Base-by-base conservation (phyloP, 2,113 vertebrate species). In the Okapia johnstoni region DNA sequence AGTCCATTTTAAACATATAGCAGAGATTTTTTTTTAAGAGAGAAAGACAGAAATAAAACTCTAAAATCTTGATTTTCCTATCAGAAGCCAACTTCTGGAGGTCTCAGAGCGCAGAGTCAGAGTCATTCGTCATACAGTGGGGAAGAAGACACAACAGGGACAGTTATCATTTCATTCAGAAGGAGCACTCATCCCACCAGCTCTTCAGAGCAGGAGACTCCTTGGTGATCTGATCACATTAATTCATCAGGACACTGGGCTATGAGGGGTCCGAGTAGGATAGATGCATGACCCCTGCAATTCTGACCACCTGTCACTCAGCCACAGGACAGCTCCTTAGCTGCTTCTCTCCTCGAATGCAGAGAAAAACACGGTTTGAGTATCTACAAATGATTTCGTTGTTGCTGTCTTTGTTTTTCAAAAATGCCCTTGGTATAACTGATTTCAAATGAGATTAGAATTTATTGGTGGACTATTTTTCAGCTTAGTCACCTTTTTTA, bases 361-460 rank as follows among this genome's bases (percentile, higher is more conserved):
- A 87, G 43, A 95, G 61, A 48, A 80, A 84, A 93, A 28, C 84
- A 48, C 86, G 50, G 55, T 43, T 46, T 84, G 57, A 16, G 2
- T 48, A 46, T 94, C 50, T 93, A 60, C 21, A 86, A 30, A 87
- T 43, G 7, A 6, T 43, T 60, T 25, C n/a, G 36, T 58, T 48
- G 11, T 33, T 17, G 86, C 66, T 23, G 12, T 25, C 14, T 54
- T 76, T 88, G 9, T 33, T 86, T 85, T 85, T 93, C 66, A 61
- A 85, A 95, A 93, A 57, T 79, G 11, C 2, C 50, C 66, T 93
- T 90, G 28, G n/a, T 13, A 16, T 90, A 80, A 63, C 21, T 21
- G 19, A 96, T 90, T 83, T 86, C 80, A 93, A 96, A 90, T 55
- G 43, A 94, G 15, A 50, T 96, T 55, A 79, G 61, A 84, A 88